phyloP scores from a whole-genome alignment of 2,113 vertebrate species.

The Pomatostomus ruficeps region DNA sequence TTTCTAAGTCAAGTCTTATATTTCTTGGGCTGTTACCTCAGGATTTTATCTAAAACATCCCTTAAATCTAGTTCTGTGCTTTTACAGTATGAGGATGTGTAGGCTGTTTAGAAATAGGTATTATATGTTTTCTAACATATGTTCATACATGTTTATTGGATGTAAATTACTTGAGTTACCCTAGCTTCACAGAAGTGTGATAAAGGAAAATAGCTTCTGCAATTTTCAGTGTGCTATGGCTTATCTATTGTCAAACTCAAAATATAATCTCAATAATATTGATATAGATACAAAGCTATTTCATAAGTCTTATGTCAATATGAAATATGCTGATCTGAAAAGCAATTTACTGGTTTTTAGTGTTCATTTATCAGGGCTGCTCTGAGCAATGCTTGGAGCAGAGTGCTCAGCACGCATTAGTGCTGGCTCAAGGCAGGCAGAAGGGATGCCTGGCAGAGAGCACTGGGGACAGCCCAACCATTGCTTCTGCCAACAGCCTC shows the following conservation, averaged over 20 bases:
- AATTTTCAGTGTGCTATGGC: not conserved
- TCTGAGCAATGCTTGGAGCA: not conserved
- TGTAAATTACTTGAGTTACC: not conserved
- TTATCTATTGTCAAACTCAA: not conserved
- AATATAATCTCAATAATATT: not conserved
- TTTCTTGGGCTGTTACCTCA: not conserved
- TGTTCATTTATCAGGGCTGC: not conserved
- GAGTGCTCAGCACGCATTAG: not conserved
- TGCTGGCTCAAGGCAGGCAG: not conserved
- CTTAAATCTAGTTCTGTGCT: not conserved
- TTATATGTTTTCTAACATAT: not conserved
- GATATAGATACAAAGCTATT: not conserved
- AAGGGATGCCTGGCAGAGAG: not conserved
- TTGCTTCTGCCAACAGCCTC: not conserved
- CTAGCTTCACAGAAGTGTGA: not conserved
- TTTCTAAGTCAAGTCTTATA: not conserved
- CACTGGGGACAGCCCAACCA: not conserved
- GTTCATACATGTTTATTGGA: not conserved
- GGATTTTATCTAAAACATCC: not conserved
- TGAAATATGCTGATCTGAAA: not conserved
- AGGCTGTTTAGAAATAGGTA: not conserved
- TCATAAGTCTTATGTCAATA: not conserved
- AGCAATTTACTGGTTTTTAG: not conserved
- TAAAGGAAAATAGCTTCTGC: not conserved
- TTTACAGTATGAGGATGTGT: not conserved